These are phyloP conservation scores for Acrocephalus kingi DNA, from an alignment of 2,113 vertebrate species.

Conservation along the genomic window DNA sequence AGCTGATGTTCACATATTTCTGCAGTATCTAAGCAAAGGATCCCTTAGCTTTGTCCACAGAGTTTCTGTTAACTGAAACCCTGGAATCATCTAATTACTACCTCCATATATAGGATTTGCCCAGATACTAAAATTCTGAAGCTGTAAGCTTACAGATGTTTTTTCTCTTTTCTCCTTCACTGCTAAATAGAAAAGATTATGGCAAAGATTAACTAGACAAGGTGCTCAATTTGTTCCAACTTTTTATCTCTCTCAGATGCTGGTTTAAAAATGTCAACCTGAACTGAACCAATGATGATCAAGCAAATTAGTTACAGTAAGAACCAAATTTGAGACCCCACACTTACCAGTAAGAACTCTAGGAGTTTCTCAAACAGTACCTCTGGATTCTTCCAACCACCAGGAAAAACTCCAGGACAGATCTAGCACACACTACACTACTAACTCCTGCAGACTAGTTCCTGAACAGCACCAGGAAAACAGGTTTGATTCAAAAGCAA, in stretches of 20 bases:
- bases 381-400: not conserved
- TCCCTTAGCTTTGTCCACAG: not conserved
- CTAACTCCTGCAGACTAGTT: not conserved
- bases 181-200: not conserved
- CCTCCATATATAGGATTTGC: not conserved
- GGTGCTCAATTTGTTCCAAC: not conserved
- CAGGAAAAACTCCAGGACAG: not conserved
- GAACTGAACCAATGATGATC: not conserved
- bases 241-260: not conserved
- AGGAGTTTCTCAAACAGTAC: not conserved
- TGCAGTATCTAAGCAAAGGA: not conserved
- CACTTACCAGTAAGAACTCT: not conserved
- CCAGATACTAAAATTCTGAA: not conserved
- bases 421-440: not conserved
- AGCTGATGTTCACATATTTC: not conserved
- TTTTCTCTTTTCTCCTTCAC: not conserved
- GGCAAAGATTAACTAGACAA: not conserved
- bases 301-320: not conserved
- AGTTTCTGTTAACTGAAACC: not conserved
- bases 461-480: not conserved
- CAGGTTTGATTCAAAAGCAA: not conserved
- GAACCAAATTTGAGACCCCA: not conserved
- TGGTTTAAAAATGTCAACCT: not conserved
- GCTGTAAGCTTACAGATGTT: not conserved
- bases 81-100: not conserved